Conservation (phyloP, 2,113 vertebrate genomes). For the Cacatua alba region DNA sequence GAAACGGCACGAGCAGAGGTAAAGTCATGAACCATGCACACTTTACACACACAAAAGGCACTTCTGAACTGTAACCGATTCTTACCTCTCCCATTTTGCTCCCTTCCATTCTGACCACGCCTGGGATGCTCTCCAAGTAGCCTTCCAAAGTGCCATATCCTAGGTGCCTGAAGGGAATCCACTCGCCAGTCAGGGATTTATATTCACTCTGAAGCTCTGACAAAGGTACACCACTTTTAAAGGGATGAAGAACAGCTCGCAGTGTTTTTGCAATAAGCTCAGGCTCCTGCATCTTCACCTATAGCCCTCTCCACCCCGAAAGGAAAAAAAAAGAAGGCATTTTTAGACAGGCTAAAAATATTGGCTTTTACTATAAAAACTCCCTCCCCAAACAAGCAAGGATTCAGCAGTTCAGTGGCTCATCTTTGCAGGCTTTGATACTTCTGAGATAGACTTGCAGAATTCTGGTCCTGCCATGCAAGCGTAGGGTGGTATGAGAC, state of each 20-base stretch:
- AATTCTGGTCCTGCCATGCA: background rate
- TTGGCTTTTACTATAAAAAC: background rate
- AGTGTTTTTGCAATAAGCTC: conserved; percentile 86
- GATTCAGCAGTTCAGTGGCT: background rate
- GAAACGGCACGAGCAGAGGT: background rate
- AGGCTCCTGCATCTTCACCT: conserved; percentile 84
- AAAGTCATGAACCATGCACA: background rate
- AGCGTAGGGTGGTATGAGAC: background rate
- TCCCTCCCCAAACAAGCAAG: background rate
- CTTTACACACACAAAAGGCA: background rate
- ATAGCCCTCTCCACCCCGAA: background rate
- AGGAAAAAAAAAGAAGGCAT: background rate
- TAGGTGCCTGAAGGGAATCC: conserved; percentile 83
- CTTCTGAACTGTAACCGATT: background rate
- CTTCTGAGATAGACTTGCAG: background rate
- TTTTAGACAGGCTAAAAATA: background rate
- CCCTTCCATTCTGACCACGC: conserved; percentile 82
- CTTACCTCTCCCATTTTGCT: conserved; percentile 87
- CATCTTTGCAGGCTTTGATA: background rate
- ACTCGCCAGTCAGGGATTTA: conserved; percentile 84
- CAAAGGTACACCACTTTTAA: conserved; percentile 83
- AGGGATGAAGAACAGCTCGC: conserved; percentile 87
- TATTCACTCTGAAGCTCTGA: conserved; percentile 83
- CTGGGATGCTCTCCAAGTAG: conserved; percentile 85
- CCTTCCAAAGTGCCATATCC: conserved; percentile 82